These are phyloP conservation scores for Leptopilina clavipes DNA, from an alignment of 1,140 invertebrate species.

Conservation along the genomic window DNA sequence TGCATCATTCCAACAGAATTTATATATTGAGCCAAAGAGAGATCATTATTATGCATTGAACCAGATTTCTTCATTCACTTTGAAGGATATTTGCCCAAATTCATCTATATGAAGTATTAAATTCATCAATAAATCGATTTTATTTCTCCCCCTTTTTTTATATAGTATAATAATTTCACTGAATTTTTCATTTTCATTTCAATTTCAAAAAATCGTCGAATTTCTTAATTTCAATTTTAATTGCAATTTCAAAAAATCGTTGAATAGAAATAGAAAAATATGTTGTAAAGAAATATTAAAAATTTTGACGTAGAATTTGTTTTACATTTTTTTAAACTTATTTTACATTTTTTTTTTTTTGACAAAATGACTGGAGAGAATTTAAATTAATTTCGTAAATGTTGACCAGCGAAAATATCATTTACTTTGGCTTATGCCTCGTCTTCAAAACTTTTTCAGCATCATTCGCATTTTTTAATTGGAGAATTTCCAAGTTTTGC, in stretches of 20 bases:
- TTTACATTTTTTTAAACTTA: background rate
- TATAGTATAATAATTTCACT: too few species aligned
- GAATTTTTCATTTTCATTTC: too few species aligned
- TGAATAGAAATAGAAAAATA: too few species aligned
- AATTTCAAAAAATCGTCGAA: too few species aligned
- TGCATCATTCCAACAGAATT: conserved; percentile 44
- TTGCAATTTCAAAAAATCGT: too few species aligned
- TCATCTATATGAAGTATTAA: too few species aligned
- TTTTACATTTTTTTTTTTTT: background rate
- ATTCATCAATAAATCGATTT: too few species aligned
- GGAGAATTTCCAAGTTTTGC: conserved; percentile 10
- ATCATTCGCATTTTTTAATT: background rate
- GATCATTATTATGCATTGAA: conserved; percentile 28
- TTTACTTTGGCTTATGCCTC: background rate
- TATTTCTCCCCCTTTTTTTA: too few species aligned
- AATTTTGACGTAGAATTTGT: background rate
- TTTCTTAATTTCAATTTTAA: too few species aligned
- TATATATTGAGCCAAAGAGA: background rate
- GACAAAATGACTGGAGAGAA: background rate
- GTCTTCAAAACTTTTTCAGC: background rate
- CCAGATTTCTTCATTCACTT: conserved; percentile 11
- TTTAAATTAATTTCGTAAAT: conserved; percentile 15
- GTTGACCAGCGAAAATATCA: background rate
- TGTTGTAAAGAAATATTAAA: background rate
- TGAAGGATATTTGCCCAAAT: conserved; percentile 14